These are phyloP conservation scores for Zosterops hypoxanthus DNA, from an alignment of 2,113 vertebrate genomes.

Conservation along the genomic window DNA sequence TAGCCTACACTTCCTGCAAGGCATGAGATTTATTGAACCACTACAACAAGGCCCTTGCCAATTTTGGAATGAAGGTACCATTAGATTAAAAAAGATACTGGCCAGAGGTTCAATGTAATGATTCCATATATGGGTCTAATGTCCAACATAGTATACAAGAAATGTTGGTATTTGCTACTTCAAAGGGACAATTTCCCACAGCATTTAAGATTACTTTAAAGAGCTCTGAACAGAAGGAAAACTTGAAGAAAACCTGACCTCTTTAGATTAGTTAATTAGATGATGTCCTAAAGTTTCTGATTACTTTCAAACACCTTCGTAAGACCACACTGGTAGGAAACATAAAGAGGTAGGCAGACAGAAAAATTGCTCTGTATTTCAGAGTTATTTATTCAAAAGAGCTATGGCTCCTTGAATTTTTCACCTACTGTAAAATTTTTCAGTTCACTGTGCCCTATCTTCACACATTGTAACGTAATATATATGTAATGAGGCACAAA, in stretches of 20 bases:
- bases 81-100: not conserved
- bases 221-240: not conserved
- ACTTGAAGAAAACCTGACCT: not conserved
- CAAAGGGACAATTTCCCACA: not conserved
- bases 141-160: not conserved
- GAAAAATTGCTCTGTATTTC: not conserved
- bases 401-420: not conserved
- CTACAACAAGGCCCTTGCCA: not conserved
- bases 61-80: not conserved
- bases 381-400: not conserved
- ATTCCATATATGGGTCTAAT: not conserved
- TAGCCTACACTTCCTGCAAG: not conserved
- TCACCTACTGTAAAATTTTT: not conserved
- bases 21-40: not conserved
- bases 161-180: not conserved
- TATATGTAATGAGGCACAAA: not conserved
- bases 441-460: not conserved
- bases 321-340: not conserved
- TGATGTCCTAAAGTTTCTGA: not conserved
- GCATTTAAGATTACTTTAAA: not conserved
- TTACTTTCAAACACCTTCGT: not conserved
- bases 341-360: not conserved
- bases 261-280: not conserved
- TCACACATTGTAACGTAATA: not conserved
- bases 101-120: not conserved